Evolutionary conservation across 2,888 invertebrate species (phyloP), one percentile per base, ranked within the genome.

Genomic region (Lasioglossum lativentre): DNA sequence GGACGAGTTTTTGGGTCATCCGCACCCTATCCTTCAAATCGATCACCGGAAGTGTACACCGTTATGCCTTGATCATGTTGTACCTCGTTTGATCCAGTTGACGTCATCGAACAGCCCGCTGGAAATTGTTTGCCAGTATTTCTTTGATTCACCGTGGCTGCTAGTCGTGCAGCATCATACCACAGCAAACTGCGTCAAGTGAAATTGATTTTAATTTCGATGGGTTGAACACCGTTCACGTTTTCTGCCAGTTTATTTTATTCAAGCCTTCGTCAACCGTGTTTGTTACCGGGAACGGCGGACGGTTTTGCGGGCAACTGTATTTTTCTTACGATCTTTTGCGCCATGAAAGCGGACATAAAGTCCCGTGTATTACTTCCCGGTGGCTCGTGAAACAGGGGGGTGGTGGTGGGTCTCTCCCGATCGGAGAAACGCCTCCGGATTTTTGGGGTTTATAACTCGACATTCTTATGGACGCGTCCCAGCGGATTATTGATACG

Each of bases 301-400:
- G 30, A n/a, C 70, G 47, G 68, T 74, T 75, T 45, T 10, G 16
- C 8, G 38, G 40, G 80, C 40, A 70, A 79, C 74, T 82, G 79
- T 85, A 83, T 89, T 83, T 87, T 85, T 82, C 88, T 83, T 88
- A 87, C 89, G 87, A 88, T 80, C 78, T 75, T 76, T 73, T 74
- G 75, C 78, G 76, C 74, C 76, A 80, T 87, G 81, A 81, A 87
- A 82, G 68, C 79, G 83, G 56, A 80, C 85, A 84, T 88, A 88
- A 89, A 89, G 75, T 75, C 70, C 27, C 27, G 59, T 76, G 86
- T 86, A 88, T 86, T 86, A 82, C 84, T 80, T 80, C 63, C 47
- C 78, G 52, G 45, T 77, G 85, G 79, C 76, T 77, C 77, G 79
- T 73, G 77, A 85, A 85, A 83, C 71, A 10, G 19, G 1, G 10